These are phyloP conservation scores for Aporrectodea caliginosa DNA, from an alignment of 1,140 invertebrate genomes.

Conservation along the genomic window DNA sequence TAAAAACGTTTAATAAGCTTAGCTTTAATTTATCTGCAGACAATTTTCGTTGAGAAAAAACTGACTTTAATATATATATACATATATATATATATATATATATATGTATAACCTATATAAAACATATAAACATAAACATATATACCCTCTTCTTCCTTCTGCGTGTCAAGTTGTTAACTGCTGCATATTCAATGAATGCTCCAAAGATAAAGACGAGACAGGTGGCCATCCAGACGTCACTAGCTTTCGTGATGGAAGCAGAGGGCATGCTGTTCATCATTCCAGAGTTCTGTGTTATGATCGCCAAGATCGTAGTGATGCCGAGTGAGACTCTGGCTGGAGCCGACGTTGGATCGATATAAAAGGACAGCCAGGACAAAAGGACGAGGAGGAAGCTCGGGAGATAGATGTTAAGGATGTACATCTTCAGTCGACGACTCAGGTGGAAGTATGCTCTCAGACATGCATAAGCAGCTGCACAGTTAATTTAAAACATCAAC, in stretches of 20 bases:
- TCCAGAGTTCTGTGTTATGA: conserved; percentile 20
- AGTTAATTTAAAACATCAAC: too few relatives aligned
- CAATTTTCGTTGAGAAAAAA: too few relatives aligned
- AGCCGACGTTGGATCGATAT: conserved; percentile 40
- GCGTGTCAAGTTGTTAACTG: conserved; percentile 44
- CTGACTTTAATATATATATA: too few relatives aligned
- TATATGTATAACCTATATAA: too few relatives aligned
- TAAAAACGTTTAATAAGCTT: too few relatives aligned
- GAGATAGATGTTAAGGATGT: conserved; percentile 32
- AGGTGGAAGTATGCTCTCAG: conserved; percentile 37
- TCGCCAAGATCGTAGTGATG: conserved; percentile 39
- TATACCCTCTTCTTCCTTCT: too few relatives aligned
- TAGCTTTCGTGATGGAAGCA: conserved; percentile 48
- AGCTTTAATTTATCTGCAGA: too few relatives aligned
- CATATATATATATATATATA: too few relatives aligned
- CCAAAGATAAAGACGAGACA: conserved; percentile 50
- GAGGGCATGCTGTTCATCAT: conserved; percentile 7
- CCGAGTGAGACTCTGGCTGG: conserved; percentile 45
- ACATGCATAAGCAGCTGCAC: conserved; percentile 39
- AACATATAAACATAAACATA: too few relatives aligned
- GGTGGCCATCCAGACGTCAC: conserved; percentile 51
- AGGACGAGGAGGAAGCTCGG: conserved; percentile 41
- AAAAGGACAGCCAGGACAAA: conserved; percentile 46
- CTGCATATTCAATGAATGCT: conserved; percentile 48
- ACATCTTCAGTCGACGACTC: conserved; percentile 38